Percentiles rank a stretch among this genome's conserved stretches.
Conservation (phyloP, 2,888 invertebrate species). For the Drosophila heteroneura region DNA sequence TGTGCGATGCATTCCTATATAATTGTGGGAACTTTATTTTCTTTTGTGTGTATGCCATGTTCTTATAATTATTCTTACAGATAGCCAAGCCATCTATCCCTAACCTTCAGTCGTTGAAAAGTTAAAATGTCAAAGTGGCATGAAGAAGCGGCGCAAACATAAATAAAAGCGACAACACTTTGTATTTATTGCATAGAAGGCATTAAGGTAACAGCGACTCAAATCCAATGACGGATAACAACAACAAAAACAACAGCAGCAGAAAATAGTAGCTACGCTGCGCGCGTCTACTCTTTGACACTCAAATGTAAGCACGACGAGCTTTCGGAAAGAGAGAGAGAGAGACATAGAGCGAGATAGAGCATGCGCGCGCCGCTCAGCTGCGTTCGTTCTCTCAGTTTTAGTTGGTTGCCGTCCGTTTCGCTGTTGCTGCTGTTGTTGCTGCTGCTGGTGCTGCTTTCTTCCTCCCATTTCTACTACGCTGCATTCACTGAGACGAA, state of each 20-base stretch:
- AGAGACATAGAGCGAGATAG: slow-evolving; percentile 35
- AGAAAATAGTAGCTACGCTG: slow-evolving; percentile 34
- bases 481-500: slow-evolving; percentile 61
- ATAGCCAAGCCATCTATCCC: background rate
- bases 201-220: slow-evolving; percentile 44
- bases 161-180: slow-evolving; percentile 36
- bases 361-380: slow-evolving; percentile 63
- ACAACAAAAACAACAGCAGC: slow-evolving; percentile 23
- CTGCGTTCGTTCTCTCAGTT: slow-evolving; percentile 45
- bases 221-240: slow-evolving; percentile 14
- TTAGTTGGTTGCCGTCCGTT: slow-evolving; percentile 25
- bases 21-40: background rate
- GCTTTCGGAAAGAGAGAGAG: slow-evolving; percentile 46
- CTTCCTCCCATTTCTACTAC: slow-evolving; percentile 71
- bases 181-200: slow-evolving; percentile 67
- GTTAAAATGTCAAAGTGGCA: slow-evolving; percentile 16
- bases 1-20: background rate
- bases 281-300: slow-evolving; percentile 50
- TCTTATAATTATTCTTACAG: background rate
- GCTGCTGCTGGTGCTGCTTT: slow-evolving; percentile 50
- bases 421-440: slow-evolving; percentile 14
- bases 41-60: background rate
- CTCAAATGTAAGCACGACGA: slow-evolving; percentile 41
- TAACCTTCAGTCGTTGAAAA: slow-evolving; percentile 29
- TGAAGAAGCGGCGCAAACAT: slow-evolving; percentile 4